Conservation (phyloP, 1,140 invertebrate genomes). For the Drosophila willistoni region DNA sequence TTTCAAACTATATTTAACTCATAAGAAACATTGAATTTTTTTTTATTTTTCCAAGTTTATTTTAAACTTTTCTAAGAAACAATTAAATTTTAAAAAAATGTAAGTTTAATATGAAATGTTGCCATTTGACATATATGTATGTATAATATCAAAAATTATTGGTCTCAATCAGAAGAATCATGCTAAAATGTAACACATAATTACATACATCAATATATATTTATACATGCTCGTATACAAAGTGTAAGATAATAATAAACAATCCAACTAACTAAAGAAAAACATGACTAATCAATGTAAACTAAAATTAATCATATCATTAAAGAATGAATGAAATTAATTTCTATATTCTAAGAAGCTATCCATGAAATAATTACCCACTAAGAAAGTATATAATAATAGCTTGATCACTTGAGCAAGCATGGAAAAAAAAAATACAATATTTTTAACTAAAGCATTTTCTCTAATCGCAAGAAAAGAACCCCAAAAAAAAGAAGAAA, state of each 20-base stretch:
- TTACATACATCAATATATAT: conserved; percentile 39
- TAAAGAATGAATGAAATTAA: conserved; percentile 54
- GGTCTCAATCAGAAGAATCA: background rate
- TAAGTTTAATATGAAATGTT: too few species aligned
- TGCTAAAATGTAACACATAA: conserved; percentile 36
- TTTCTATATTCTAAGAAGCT: conserved; percentile 39
- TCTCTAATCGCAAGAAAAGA: conserved; percentile 44
- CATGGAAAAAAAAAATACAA: conserved; percentile 28
- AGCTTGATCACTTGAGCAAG: conserved; percentile 59
- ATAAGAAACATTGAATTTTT: too few species aligned
- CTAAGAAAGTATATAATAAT: conserved; percentile 55
- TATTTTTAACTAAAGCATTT: conserved; percentile 60
- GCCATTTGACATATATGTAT: too few species aligned
- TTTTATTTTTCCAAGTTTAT: too few species aligned
- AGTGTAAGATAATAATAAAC: conserved; percentile 75
- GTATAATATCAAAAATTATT: background rate
- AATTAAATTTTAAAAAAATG: too few species aligned
- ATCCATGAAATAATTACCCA: conserved; percentile 34
- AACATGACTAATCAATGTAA: conserved; percentile 45
- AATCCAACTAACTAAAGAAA: conserved; percentile 24
- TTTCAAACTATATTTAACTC: too few species aligned
- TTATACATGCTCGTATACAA: conserved; percentile 68
- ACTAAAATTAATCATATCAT: conserved; percentile 72
- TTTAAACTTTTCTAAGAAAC: too few species aligned
- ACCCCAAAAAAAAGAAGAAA: background rate